phyloP scores from a whole-genome alignment of 2,888 invertebrate species.

The Cosmia pyralina region DNA sequence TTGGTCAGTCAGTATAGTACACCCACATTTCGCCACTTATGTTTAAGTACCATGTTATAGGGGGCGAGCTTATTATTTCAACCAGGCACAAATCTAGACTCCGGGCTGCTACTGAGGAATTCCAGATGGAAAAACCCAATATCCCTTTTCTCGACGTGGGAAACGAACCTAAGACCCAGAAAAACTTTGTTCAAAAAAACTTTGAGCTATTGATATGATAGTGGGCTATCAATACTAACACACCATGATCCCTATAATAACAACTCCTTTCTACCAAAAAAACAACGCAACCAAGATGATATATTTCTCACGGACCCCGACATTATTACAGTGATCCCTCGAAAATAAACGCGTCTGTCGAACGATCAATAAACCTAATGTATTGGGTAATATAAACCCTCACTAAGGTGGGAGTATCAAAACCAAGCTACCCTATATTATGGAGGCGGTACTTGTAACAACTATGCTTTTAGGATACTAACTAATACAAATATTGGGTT shows the following conservation, averaged over 20 bases:
- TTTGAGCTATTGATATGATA: neutral
- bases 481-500: slow-evolving; percentile 22
- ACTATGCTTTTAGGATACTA: slow-evolving; percentile 14
- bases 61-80: neutral
- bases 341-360: slow-evolving; percentile 68
- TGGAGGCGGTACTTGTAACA: slow-evolving; percentile 28
- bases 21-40: neutral
- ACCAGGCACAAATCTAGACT: neutral
- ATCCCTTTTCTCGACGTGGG: neutral
- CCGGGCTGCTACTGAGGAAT: neutral
- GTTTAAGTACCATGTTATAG: neutral
- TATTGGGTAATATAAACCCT: slow-evolving; percentile 77
- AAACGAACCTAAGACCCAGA: too few relatives aligned
- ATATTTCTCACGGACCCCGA: slow-evolving; percentile 15
- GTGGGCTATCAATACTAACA: neutral
- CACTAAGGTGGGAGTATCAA: slow-evolving; percentile 53
- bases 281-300: slow-evolving; percentile 33
- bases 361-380: slow-evolving; percentile 83
- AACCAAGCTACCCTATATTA: slow-evolving; percentile 43
- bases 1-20: neutral
- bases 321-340: slow-evolving; percentile 69
- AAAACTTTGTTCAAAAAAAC: neutral
- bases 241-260: neutral
- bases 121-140: neutral
- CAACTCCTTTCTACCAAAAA: neutral